Conservation (phyloP, 2,113 vertebrate genomes). For the Ceuthmochares aereus region DNA sequence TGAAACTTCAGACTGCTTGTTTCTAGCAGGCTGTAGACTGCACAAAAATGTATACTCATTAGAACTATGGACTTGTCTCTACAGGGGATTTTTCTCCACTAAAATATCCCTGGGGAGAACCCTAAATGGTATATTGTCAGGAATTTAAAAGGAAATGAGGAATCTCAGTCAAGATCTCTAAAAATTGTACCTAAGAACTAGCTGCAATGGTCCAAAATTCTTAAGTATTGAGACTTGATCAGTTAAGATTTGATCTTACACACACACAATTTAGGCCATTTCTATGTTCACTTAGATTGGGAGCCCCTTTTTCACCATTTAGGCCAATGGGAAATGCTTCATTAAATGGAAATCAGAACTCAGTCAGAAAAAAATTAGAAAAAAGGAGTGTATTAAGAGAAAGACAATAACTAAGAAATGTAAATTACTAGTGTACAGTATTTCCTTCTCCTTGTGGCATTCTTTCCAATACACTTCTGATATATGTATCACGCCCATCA, state of each 20-base stretch:
- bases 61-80: neutral
- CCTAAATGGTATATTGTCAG: neutral
- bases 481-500: neutral
- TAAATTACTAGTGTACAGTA: neutral
- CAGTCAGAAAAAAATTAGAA: neutral
- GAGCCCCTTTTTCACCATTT: neutral
- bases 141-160: neutral
- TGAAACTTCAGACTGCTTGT: neutral
- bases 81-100: neutral
- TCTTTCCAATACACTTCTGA: neutral
- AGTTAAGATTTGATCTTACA: neutral
- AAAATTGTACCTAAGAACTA: neutral
- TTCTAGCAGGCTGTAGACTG: neutral
- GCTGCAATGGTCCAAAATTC: neutral
- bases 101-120: neutral
- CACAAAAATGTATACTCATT: neutral
- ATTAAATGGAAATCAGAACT: neutral
- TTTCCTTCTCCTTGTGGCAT: neutral
- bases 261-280: neutral
- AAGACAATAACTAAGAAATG: neutral
- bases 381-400: neutral
- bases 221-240: neutral
- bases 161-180: neutral
- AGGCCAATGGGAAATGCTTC: neutral
- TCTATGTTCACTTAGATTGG: neutral